A percentile compares a stretch with the other conserved stretches of the same genome.
These are phyloP conservation scores for Ceratosolen fusciceps DNA, from an alignment of 1,140 invertebrate genomes.

Conservation along the genomic window DNA sequence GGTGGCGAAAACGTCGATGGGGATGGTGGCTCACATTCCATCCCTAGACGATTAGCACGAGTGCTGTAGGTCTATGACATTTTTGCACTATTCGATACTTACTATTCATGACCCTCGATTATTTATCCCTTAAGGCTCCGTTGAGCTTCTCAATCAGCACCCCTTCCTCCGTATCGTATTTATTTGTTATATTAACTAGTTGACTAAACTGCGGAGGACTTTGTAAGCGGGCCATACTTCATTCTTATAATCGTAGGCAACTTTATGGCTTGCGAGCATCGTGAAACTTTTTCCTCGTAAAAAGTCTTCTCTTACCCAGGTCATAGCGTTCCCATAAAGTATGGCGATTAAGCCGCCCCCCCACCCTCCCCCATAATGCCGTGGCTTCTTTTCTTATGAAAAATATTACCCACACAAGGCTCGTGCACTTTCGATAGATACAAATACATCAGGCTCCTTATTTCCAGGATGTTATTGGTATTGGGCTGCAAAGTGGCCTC, in stretches of 20 bases:
- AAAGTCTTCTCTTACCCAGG: neutral
- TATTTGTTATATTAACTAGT: neutral
- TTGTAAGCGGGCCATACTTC: neutral
- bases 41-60: neutral
- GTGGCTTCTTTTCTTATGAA: neutral
- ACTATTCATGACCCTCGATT: neutral
- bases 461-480: constrained; percentile 9
- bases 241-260: neutral
- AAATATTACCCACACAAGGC: neutral
- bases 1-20: too few species aligned
- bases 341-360: too few species aligned
- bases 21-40: neutral
- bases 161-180: neutral
- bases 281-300: neutral
- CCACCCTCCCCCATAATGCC: too few species aligned
- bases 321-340: too few species aligned
- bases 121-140: neutral
- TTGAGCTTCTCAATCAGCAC: neutral
- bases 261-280: neutral
- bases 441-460: neutral
- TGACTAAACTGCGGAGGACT: neutral
- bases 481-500: neutral
- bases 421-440: neutral
- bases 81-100: neutral
- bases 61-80: neutral